phyloP scores from a whole-genome alignment of 2,888 invertebrate genomes.

The Thalpophila matura region DNA sequence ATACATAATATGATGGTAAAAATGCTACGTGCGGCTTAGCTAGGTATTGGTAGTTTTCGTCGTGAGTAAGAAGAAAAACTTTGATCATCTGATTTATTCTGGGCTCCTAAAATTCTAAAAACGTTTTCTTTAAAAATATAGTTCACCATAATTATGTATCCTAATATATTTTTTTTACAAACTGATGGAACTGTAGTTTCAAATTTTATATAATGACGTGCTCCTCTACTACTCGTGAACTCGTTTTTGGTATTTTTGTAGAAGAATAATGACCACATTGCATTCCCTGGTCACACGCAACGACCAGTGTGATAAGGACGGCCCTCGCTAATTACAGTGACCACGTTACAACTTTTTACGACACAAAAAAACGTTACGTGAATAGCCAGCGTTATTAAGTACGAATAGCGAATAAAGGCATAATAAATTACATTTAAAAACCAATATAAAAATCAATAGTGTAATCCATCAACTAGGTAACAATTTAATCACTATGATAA shows the following conservation, averaged over 20 bases:
- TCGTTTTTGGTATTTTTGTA: constrained; percentile 43
- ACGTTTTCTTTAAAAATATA: no score
- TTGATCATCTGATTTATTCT: no score
- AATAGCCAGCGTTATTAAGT: constrained; percentile 8
- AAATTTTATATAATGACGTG: constrained; percentile 8
- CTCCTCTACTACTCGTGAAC: constrained; percentile 13
- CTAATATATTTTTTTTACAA: not conserved
- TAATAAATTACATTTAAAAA: not conserved
- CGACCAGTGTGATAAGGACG: constrained; percentile 35
- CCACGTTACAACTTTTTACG: constrained; percentile 35
- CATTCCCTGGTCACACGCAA: constrained; percentile 46
- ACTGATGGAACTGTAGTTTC: not conserved
- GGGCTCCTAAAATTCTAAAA: no score
- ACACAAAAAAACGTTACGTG: constrained; percentile 4
- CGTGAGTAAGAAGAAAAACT: no score
- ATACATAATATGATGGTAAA: no score
- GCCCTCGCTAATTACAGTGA: constrained; percentile 42
- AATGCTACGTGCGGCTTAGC: no score
- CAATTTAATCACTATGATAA: constrained; percentile 48
- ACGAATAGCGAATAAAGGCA: not conserved
- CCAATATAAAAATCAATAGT: constrained; percentile 27
- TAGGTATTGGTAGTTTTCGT: no score
- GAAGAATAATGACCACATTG: constrained; percentile 49
- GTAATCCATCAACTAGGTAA: constrained; percentile 23
- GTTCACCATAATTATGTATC: no score